These are phyloP conservation scores for Drosophila yakuba DNA, from an alignment of 1,140 invertebrate species.

Conservation along the genomic window DNA sequence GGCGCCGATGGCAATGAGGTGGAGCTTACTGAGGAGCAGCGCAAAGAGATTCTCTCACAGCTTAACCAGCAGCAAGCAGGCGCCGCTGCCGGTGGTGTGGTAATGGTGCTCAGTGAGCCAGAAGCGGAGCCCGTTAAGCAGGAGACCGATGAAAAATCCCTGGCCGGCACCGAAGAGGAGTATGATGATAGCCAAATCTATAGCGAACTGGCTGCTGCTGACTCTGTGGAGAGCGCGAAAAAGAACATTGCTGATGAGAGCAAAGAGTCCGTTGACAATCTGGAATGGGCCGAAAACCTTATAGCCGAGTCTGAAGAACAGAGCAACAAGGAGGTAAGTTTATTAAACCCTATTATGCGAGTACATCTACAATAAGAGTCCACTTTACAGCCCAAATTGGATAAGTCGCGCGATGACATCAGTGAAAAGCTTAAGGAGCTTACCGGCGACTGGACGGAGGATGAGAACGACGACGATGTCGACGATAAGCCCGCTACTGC, in stretches of 20 bases:
- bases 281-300: slow-evolving; percentile 81
- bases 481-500: slow-evolving; percentile 42
- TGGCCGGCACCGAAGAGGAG: slow-evolving; percentile 67
- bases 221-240: slow-evolving; percentile 56
- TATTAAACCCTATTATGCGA: no score
- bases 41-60: slow-evolving; percentile 82
- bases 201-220: slow-evolving; percentile 60
- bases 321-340: slow-evolving; percentile 69
- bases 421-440: slow-evolving; percentile 80
- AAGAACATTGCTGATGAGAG: slow-evolving; percentile 70
- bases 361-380: background rate
- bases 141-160: slow-evolving; percentile 56
- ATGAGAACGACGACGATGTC: slow-evolving; percentile 75
- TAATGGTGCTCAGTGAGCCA: slow-evolving; percentile 81
- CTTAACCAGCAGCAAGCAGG: slow-evolving; percentile 79
- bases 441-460: slow-evolving; percentile 82
- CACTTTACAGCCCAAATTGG: slow-evolving; percentile 53
- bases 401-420: slow-evolving; percentile 72
- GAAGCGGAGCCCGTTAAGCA: slow-evolving; percentile 48
- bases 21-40: slow-evolving; percentile 77
- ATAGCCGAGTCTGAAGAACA: slow-evolving; percentile 69
- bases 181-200: slow-evolving; percentile 80
- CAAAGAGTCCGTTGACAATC: slow-evolving; percentile 76
- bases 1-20: slow-evolving; percentile 81
- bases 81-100: slow-evolving; percentile 73